These are phyloP conservation scores for Struthio camelus DNA, from an alignment of 2,113 vertebrate species.

Conservation along the genomic window DNA sequence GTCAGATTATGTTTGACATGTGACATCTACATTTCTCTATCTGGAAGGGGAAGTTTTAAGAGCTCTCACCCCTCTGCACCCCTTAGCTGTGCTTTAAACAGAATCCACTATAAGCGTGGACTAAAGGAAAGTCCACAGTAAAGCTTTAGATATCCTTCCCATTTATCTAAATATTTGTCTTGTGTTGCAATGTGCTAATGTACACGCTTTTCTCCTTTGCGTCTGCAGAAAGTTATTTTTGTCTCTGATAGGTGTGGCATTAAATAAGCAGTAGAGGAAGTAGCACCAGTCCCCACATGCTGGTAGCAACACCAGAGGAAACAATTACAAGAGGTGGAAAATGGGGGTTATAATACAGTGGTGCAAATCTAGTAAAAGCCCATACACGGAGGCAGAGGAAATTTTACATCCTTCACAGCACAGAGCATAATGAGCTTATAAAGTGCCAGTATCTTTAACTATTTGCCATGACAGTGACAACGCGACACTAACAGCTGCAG, in stretches of 20 bases:
- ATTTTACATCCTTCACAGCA: background rate
- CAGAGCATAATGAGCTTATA: background rate
- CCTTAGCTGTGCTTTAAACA: slow-evolving; percentile 27
- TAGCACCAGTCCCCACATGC: background rate
- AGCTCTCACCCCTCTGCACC: background rate
- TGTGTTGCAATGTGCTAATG: background rate
- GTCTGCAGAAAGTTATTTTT: background rate
- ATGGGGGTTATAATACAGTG: background rate
- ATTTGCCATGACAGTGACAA: background rate
- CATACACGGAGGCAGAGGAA: background rate
- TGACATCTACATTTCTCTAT: slow-evolving; percentile 43
- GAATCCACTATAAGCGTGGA: background rate
- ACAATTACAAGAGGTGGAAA: background rate
- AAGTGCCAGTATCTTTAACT: background rate
- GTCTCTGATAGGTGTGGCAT: background rate
- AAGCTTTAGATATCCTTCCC: background rate
- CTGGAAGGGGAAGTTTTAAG: slow-evolving; percentile 10
- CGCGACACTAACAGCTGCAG: background rate
- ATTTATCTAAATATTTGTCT: slow-evolving; percentile 15
- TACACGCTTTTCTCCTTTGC: background rate
- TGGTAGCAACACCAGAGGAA: background rate
- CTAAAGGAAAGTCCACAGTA: background rate
- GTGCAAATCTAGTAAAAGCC: background rate
- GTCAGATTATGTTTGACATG: slow-evolving; percentile 8
- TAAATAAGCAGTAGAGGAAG: background rate